Evolutionary conservation across 2,113 vertebrate species (phyloP).

Genomic region (Caloenas nicobarica): DNA sequence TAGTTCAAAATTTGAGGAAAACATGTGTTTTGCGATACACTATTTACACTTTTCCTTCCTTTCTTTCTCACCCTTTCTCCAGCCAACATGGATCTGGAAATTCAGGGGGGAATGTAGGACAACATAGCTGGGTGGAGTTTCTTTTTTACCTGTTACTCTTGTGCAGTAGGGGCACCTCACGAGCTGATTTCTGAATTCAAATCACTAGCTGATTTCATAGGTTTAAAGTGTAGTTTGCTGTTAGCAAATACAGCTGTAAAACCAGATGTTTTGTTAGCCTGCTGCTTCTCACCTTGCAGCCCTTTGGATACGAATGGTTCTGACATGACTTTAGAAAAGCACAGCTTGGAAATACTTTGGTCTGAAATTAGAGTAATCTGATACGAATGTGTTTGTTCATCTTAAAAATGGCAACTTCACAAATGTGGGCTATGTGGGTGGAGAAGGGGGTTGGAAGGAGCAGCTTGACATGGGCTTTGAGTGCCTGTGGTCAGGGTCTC

Average conservation of each 20-base stretch:
- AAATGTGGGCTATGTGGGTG: not conserved
- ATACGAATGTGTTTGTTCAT: not conserved
- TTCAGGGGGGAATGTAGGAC: fast-evolving
- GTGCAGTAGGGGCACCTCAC: not conserved
- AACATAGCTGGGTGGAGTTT: not conserved
- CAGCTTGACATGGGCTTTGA: not conserved
- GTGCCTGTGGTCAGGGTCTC: not conserved
- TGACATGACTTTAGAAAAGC: not conserved
- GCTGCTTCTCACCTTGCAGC: not conserved
- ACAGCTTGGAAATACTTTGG: not conserved
- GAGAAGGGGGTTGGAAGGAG: not conserved
- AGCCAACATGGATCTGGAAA: not conserved
- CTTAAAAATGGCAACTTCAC: not conserved
- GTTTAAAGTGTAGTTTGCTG: not conserved
- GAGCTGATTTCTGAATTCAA: not conserved
- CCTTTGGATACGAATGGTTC: not conserved
- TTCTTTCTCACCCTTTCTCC: not conserved
- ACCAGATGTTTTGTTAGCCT: not conserved
- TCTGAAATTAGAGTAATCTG: not conserved
- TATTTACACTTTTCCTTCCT: not conserved
- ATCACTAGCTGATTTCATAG: not conserved
- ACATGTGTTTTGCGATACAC: not conserved
- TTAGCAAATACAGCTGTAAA: conserved; percentile 6
- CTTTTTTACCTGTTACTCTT: not conserved
- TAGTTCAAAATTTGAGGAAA: not conserved